phyloP scores from a whole-genome alignment of 2,797 vertebrate species.

The Pogonophryne albipinna region DNA sequence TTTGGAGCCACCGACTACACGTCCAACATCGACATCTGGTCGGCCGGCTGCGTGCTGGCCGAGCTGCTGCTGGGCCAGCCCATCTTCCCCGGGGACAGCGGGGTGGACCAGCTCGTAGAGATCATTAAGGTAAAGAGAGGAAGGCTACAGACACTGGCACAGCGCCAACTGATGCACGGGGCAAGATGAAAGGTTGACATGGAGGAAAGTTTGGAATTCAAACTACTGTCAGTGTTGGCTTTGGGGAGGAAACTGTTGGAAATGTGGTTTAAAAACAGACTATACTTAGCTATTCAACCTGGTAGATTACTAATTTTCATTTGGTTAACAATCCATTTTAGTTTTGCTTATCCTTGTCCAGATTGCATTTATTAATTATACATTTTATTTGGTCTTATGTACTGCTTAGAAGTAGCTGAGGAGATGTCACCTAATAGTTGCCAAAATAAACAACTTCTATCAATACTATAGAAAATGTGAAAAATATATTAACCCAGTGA shows the following conservation, averaged over 20 bases:
- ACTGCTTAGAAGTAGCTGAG: no score
- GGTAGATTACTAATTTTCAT: no score
- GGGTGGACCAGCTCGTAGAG: slow-evolving; percentile 96
- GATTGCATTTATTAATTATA: no score
- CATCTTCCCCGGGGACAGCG: slow-evolving; percentile 95
- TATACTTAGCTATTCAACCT: no score
- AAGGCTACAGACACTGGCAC: slow-evolving; percentile 1
- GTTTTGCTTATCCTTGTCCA: no score
- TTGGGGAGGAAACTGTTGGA: slow-evolving; percentile 1
- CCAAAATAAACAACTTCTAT: no score
- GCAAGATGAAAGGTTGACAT: not conserved
- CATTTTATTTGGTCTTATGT: no score
- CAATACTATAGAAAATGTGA: no score
- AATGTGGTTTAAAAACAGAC: not conserved
- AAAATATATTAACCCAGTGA: no score
- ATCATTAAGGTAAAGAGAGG: slow-evolving; percentile 91
- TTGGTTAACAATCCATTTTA: no score
- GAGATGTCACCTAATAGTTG: no score
- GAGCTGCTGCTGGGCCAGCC: slow-evolving; percentile 94
- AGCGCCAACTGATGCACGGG: not conserved
- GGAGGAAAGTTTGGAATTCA: slow-evolving; percentile 5
- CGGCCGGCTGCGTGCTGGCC: slow-evolving; percentile 94
- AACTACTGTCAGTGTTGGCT: not conserved
- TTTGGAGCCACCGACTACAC: slow-evolving; percentile 97
- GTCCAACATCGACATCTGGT: slow-evolving; percentile 97